phyloP scores from a whole-genome alignment of 2,888 invertebrate genomes.

The Meloe dianella region DNA sequence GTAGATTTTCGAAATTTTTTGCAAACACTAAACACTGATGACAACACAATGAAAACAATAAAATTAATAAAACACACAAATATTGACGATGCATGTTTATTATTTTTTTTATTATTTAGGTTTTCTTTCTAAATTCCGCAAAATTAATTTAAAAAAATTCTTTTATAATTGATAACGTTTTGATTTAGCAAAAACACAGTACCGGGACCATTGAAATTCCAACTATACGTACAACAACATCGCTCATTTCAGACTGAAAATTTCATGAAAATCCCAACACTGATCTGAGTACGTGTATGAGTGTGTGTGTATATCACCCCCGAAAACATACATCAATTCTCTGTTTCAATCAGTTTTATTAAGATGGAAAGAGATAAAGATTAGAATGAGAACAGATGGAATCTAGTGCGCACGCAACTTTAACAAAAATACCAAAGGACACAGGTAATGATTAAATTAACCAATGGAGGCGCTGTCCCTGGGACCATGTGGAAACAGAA shows the following conservation, averaged over 20 bases:
- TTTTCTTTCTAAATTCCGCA: too few relatives aligned
- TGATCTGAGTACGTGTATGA: not conserved
- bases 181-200: not conserved
- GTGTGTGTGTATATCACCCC: not conserved
- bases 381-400: not conserved
- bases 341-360: not conserved
- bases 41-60: not conserved
- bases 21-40: not conserved
- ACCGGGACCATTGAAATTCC: not conserved
- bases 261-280: slow-evolving; percentile 2
- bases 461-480: not conserved
- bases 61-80: not conserved
- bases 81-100: not conserved
- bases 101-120: too few relatives aligned
- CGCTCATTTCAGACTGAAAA: slow-evolving; percentile 2
- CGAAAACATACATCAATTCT: not conserved
- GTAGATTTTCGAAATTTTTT: not conserved
- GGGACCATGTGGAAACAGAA: not conserved
- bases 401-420: not conserved
- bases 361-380: not conserved
- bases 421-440: not conserved
- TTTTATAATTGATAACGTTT: too few relatives aligned
- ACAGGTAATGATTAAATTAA: not conserved
- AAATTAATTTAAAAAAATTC: too few relatives aligned
- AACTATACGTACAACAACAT: not conserved